Percentiles rank a stretch among this genome's conserved stretches.
Conservation (phyloP, 2,888 invertebrate species). For the Sinhomidia bicolor region DNA sequence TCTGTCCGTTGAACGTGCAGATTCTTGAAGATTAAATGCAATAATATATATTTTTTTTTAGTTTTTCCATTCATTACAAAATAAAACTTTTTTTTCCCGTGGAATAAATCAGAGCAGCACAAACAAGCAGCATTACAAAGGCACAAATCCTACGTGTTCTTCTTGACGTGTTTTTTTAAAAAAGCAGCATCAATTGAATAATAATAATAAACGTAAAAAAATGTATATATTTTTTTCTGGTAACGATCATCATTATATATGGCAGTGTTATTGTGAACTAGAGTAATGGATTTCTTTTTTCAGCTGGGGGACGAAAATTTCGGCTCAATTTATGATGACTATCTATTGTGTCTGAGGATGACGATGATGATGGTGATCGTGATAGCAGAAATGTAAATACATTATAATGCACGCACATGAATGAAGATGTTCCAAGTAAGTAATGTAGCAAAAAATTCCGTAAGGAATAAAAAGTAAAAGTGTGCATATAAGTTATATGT, state of each 20-base stretch:
- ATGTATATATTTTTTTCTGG: too few relatives aligned
- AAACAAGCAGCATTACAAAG: too few relatives aligned
- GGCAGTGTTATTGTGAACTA: neutral
- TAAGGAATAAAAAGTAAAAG: neutral
- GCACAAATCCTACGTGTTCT: too few relatives aligned
- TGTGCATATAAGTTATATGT: too few relatives aligned
- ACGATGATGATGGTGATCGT: neutral
- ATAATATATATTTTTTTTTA: too few relatives aligned
- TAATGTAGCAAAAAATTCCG: neutral
- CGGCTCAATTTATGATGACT: conserved; percentile 52
- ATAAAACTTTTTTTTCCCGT: neutral
- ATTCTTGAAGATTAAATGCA: neutral
- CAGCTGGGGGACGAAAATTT: neutral
- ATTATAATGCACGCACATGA: neutral
- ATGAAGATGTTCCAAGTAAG: neutral
- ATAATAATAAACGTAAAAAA: too few relatives aligned
- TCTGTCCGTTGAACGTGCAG: neutral
- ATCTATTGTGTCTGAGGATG: neutral
- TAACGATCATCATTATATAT: too few relatives aligned
- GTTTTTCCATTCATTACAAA: neutral
- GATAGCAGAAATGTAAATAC: conserved; percentile 26
- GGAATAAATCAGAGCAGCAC: too few relatives aligned
- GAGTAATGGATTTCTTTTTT: conserved; percentile 32
- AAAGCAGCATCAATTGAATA: too few relatives aligned
- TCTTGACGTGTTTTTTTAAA: too few relatives aligned